Percentiles rank a stretch among this genome's conserved stretches.
Evolutionary conservation across 2,888 invertebrate genomes (phyloP).

Genomic region (Slavum lentiscoides): DNA sequence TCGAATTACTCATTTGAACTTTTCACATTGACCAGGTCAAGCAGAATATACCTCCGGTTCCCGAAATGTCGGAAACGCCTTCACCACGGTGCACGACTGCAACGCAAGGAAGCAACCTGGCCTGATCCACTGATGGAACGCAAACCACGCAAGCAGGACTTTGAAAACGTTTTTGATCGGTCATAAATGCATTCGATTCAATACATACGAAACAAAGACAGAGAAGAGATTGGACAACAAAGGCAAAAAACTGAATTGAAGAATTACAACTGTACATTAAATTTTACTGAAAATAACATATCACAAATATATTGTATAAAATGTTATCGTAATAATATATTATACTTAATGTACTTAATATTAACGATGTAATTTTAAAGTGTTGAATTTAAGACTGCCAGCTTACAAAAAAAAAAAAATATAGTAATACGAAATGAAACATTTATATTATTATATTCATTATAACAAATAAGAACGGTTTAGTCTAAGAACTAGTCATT

Average conservation of each 20-base stretch:
- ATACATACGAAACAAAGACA: background rate
- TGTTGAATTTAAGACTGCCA: constrained; percentile 50
- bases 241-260: background rate
- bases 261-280: constrained; percentile 31
- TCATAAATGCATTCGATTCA: background rate
- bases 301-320: constrained; percentile 47
- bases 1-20: background rate
- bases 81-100: constrained; percentile 61
- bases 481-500: constrained; percentile 50
- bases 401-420: constrained; percentile 4
- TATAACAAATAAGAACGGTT: constrained; percentile 23
- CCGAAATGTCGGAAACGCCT: constrained; percentile 65
- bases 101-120: constrained; percentile 20
- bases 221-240: background rate
- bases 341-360: constrained; percentile 13
- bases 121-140: background rate
- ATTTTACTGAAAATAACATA: constrained; percentile 52
- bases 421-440: constrained; percentile 11
- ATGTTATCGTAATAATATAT: constrained; percentile 37
- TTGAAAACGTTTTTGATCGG: background rate
- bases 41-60: constrained; percentile 61
- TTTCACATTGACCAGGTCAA: constrained; percentile 2
- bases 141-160: background rate
- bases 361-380: constrained; percentile 27
- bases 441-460: constrained; percentile 17